phyloP scores from a whole-genome alignment of 2,888 invertebrate species.

The Ophion ventricosus region DNA sequence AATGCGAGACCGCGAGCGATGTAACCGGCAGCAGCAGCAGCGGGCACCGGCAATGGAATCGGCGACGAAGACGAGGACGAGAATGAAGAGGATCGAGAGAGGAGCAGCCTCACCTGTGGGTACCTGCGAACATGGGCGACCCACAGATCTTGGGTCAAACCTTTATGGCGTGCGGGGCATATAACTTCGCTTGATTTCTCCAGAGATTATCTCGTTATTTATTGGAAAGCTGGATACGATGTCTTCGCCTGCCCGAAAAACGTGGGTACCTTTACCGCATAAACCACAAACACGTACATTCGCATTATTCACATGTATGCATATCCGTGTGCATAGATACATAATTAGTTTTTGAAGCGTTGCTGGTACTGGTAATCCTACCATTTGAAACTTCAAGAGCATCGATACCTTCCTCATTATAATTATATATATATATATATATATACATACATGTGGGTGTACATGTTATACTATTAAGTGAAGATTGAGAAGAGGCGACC shows the following conservation, averaged over 20 bases:
- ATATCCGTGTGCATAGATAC: neutral
- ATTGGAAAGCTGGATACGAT: slow-evolving; percentile 78
- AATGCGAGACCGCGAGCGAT: slow-evolving; percentile 44
- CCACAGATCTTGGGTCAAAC: slow-evolving; percentile 74
- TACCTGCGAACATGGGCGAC: slow-evolving; percentile 66
- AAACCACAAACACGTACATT: neutral
- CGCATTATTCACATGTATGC: neutral
- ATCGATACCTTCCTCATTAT: slow-evolving; percentile 41
- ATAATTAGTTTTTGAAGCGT: slow-evolving; percentile 9
- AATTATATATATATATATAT: slow-evolving; percentile 38
- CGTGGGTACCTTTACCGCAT: slow-evolving; percentile 38
- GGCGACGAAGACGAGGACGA: slow-evolving; percentile 48
- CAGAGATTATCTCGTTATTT: slow-evolving; percentile 82
- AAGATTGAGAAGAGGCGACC: slow-evolving; percentile 38
- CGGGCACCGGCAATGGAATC: slow-evolving; percentile 33
- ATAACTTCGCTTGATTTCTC: slow-evolving; percentile 82
- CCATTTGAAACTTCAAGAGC: slow-evolving; percentile 14
- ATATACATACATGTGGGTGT: slow-evolving; percentile 8
- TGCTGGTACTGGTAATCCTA: slow-evolving; percentile 30
- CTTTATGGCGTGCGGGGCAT: slow-evolving; percentile 78
- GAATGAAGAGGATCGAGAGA: slow-evolving; percentile 56
- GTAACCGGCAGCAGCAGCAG: slow-evolving; percentile 50
- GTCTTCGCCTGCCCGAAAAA: slow-evolving; percentile 74
- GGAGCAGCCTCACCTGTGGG: slow-evolving; percentile 64
- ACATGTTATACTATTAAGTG: slow-evolving; percentile 38